Percentiles rank a stretch among this genome's conserved stretches.
Conservation (phyloP, 1,140 invertebrate genomes). For the Chionoecetes opilio region DNA sequence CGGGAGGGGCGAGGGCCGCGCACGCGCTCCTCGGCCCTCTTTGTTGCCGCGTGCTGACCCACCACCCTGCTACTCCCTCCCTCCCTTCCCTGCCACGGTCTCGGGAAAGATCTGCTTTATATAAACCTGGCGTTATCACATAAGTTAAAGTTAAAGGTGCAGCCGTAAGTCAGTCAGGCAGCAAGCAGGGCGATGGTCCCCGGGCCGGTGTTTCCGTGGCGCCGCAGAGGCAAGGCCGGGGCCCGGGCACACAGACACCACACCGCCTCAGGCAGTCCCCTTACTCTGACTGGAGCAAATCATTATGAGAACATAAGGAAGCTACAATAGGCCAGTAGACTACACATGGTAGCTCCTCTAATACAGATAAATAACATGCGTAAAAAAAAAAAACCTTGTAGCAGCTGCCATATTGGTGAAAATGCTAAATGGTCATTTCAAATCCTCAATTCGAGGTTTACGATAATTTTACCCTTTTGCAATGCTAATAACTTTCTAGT, state of each 20-base stretch:
- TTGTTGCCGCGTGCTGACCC: constrained; percentile 73
- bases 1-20: constrained; percentile 32
- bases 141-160: not conserved
- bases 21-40: constrained; percentile 66
- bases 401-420: too few species aligned
- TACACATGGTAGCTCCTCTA: too few species aligned
- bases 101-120: not conserved
- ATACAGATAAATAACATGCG: too few species aligned
- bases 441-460: too few species aligned
- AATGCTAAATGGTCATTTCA: too few species aligned
- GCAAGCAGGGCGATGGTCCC: not conserved
- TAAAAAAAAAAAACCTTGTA: too few species aligned
- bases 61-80: not conserved
- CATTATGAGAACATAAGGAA: too few species aligned
- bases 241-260: not conserved
- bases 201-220: not conserved
- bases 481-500: too few species aligned
- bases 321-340: too few species aligned
- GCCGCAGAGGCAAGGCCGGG: not conserved
- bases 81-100: not conserved
- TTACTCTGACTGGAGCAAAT: not conserved
- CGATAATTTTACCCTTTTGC: too few species aligned
- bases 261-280: not conserved
- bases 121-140: not conserved
- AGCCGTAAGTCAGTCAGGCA: not conserved